A percentile compares a stretch with the other conserved stretches of the same genome.
phyloP scores from a whole-genome alignment of 1,140 invertebrate genomes.

The Anastatus disparis region DNA sequence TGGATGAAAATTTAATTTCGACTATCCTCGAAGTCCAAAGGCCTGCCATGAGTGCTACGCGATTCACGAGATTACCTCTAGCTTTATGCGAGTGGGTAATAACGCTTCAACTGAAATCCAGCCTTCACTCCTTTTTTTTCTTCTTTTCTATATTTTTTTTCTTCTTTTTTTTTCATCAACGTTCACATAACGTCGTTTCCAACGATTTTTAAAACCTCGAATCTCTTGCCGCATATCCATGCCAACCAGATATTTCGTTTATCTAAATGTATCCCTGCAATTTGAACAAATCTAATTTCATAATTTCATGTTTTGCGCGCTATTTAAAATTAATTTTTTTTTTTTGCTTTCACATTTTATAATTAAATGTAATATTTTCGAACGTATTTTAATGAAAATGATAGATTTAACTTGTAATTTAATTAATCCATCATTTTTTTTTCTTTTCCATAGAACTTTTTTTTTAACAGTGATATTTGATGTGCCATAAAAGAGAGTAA shows the following conservation, averaged over 20 bases:
- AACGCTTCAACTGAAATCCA: slow-evolving; percentile 43
- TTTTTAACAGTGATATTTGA: not conserved
- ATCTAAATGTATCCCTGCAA: not conserved
- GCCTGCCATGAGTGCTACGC: slow-evolving; percentile 20
- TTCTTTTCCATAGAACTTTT: not conserved
- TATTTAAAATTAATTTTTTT: too few species aligned
- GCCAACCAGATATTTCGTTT: slow-evolving; percentile 11
- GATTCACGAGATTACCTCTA: slow-evolving; percentile 50
- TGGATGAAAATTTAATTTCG: slow-evolving; percentile 56
- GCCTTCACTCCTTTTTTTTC: not conserved
- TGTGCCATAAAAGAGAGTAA: not conserved
- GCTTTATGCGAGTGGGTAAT: slow-evolving; percentile 47
- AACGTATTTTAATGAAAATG: too few species aligned
- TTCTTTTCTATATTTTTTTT: too few species aligned
- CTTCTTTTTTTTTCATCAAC: slow-evolving; percentile 18
- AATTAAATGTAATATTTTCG: not conserved
- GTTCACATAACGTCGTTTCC: slow-evolving; percentile 21
- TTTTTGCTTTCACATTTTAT: not conserved
- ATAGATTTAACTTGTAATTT: too few species aligned
- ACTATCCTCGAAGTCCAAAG: slow-evolving; percentile 41
- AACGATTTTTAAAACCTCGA: not conserved
- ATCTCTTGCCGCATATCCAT: too few species aligned
- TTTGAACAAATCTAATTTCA: slow-evolving; percentile 8
- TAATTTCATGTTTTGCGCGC: not conserved
- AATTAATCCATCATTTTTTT: too few species aligned